A percentile compares a stretch with the other conserved stretches of the same genome.
phyloP scores from a whole-genome alignment of 2,888 invertebrate genomes.

The Drosophila percnosoma region DNA sequence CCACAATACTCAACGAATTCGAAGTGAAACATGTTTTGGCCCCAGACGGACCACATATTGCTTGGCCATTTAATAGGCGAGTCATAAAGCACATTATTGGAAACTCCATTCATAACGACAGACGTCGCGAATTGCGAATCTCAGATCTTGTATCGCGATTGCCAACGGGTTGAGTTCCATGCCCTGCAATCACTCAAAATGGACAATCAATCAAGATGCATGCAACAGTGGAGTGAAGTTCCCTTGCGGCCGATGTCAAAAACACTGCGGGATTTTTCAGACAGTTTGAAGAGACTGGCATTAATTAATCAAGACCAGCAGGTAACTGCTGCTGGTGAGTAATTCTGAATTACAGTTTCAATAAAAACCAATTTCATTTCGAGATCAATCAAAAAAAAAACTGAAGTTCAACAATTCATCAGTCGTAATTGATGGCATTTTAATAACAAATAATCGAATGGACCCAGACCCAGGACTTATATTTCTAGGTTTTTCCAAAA shows the following conservation, averaged over 20 bases:
- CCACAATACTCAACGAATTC: constrained; percentile 14
- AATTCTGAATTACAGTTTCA: constrained; percentile 11
- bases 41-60: constrained; percentile 6
- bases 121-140: constrained; percentile 3
- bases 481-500: constrained; percentile 3
- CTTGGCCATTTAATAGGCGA: constrained; percentile 19
- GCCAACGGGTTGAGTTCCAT: constrained; percentile 43
- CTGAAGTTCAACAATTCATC: background rate
- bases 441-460: background rate
- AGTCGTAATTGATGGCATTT: constrained; percentile 3
- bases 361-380: constrained; percentile 9
- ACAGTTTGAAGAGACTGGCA: background rate
- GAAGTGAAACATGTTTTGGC: constrained; percentile 45
- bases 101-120: constrained; percentile 64
- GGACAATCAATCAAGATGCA: constrained; percentile 52
- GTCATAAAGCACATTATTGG: constrained; percentile 43
- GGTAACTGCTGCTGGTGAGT: constrained; percentile 28
- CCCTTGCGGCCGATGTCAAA: constrained; percentile 22
- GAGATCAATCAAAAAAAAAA: background rate
- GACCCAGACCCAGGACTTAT: background rate
- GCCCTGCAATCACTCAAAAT: constrained; percentile 49
- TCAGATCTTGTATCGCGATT: background rate
- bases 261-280: constrained; percentile 39
- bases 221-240: constrained; percentile 24
- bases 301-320: constrained; percentile 56